These are phyloP conservation scores for Pteropus alecto DNA, from an alignment of 2,113 vertebrate species.

Conservation along the genomic window DNA sequence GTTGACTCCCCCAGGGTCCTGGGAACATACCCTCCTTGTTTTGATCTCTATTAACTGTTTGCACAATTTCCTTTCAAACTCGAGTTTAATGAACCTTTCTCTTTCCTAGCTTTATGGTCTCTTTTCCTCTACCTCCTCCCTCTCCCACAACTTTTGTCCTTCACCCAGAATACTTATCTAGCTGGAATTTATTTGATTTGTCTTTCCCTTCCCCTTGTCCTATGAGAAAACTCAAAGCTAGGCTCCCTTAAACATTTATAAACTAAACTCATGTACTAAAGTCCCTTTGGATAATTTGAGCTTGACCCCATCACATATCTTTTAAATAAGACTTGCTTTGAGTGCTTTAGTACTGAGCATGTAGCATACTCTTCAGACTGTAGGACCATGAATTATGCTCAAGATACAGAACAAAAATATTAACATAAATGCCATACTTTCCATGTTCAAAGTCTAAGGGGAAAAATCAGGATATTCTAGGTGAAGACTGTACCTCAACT, in stretches of 20 bases:
- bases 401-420: not conserved
- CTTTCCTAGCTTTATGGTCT: slow-evolving; percentile 73
- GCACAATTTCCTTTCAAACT: slow-evolving; percentile 82
- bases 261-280: slow-evolving; percentile 12
- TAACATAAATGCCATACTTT: not conserved
- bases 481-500: not conserved
- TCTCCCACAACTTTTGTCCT: slow-evolving; percentile 19
- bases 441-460: not conserved
- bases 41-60: slow-evolving; percentile 84
- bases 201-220: not conserved
- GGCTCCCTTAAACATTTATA: slow-evolving; percentile 48
- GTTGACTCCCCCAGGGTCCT: slow-evolving; percentile 79
- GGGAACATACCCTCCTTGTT: slow-evolving; percentile 82
- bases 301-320: slow-evolving; percentile 43
- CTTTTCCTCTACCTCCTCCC: slow-evolving; percentile 21
- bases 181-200: slow-evolving; percentile 69
- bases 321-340: not conserved
- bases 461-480: not conserved
- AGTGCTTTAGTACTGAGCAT: not conserved
- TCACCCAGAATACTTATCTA: slow-evolving; percentile 58
- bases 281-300: slow-evolving; percentile 38
- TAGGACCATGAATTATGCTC: not conserved
- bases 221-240: slow-evolving; percentile 55
- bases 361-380: not conserved
- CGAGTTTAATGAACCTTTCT: slow-evolving; percentile 80